Evolutionary conservation across 1,140 invertebrate genomes (phyloP).

Genomic region (Pseudomyrmex gracilis): DNA sequence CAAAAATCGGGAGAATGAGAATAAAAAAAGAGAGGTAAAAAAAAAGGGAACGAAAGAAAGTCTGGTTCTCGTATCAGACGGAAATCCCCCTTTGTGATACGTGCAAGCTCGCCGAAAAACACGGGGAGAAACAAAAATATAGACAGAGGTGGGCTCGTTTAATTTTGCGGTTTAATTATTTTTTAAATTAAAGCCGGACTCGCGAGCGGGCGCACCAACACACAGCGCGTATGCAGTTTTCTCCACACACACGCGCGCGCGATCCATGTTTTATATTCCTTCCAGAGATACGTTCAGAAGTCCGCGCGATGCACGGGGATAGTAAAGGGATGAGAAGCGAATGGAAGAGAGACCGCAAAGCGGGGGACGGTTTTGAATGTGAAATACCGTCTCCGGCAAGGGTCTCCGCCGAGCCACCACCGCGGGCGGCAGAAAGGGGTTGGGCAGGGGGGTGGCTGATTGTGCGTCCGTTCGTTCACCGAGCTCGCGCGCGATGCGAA

Average conservation of each 20-base stretch:
- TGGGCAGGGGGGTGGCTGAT: conserved; percentile 51
- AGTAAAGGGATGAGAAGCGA: conserved; percentile 35
- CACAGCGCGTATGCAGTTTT: conserved; percentile 4
- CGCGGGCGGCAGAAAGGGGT: conserved; percentile 27
- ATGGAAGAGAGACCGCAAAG: conserved; percentile 63
- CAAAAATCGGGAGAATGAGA: conserved; percentile 22
- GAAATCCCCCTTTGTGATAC: background rate
- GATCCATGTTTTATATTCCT: conserved; percentile 76
- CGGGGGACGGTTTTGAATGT: conserved; percentile 70
- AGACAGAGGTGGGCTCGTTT: conserved; percentile 66
- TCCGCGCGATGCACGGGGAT: conserved; percentile 56
- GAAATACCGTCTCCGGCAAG: conserved; percentile 69
- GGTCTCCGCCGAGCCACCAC: conserved; percentile 2
- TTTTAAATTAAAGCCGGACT: conserved; percentile 80
- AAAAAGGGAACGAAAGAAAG: conserved; percentile 50
- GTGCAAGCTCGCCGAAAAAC: conserved; percentile 55
- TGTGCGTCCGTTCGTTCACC: conserved; percentile 71
- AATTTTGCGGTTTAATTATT: conserved; percentile 83
- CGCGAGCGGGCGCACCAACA: background rate
- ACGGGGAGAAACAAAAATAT: conserved; percentile 61
- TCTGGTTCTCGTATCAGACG: conserved; percentile 2
- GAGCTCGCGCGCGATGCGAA: conserved; percentile 28
- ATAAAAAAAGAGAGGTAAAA: background rate
- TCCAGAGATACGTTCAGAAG: conserved; percentile 74
- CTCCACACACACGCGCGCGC: conserved; percentile 29